A percentile compares a stretch with the other conserved stretches of the same genome.
Conservation (phyloP, 2,113 vertebrate genomes). For the Cyphomyrus plagiostoma region DNA sequence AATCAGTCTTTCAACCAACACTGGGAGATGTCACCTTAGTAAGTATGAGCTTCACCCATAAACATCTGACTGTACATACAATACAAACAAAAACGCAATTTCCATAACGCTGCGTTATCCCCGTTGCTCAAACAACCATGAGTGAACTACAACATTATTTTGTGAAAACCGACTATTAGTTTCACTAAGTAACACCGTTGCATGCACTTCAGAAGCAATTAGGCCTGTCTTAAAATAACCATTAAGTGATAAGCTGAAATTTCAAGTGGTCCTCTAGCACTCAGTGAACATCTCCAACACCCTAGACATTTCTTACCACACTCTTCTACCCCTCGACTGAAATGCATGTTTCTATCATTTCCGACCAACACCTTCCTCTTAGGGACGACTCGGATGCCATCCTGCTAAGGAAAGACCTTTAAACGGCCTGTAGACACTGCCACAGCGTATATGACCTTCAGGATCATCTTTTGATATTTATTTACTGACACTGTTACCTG, state of each 20-base stretch:
- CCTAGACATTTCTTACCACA: not conserved
- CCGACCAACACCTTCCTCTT: not conserved
- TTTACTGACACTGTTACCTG: not conserved
- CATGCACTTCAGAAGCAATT: not conserved
- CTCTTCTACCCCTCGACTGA: not conserved
- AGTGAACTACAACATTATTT: not conserved
- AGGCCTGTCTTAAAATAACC: not conserved
- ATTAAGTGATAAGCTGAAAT: not conserved
- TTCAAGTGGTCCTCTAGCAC: not conserved
- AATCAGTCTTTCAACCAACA: not conserved
- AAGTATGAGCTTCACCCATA: not conserved
- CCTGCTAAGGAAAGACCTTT: not conserved
- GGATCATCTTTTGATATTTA: not conserved
- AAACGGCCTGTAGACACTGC: not conserved
- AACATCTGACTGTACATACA: not conserved
- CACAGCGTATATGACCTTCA: not conserved
- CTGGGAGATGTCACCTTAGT: not conserved
- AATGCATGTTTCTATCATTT: not conserved
- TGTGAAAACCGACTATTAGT: not conserved
- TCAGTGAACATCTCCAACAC: not conserved
- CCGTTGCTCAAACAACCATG: not conserved
- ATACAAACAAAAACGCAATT: not conserved
- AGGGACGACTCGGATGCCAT: not conserved
- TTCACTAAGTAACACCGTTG: not conserved
- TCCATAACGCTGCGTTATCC: not conserved